Percentiles rank a stretch among this genome's conserved stretches.
Evolutionary conservation across 2,888 invertebrate species (phyloP).

Genomic region (Stenoptilia bipunctidactyla): DNA sequence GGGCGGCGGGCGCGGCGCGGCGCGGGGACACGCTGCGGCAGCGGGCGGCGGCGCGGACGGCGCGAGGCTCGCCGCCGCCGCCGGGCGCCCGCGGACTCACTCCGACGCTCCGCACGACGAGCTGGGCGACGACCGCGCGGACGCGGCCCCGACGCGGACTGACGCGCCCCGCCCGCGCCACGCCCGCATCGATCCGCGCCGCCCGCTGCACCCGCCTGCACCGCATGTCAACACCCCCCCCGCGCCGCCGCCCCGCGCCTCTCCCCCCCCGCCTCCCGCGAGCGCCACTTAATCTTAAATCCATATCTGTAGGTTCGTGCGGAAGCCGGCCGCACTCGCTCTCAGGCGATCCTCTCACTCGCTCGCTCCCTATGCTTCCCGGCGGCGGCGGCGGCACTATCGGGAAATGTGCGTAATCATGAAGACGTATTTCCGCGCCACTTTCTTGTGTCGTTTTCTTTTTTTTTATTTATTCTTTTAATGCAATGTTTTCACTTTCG

Average conservation of each 20-base stretch:
- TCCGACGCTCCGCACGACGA: conserved; percentile 57
- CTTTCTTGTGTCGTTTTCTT: too few relatives aligned
- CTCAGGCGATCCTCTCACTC: not conserved
- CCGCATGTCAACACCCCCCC: too few relatives aligned
- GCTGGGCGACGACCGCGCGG: conserved; percentile 63
- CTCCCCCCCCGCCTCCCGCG: conserved; percentile 16
- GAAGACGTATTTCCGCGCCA: too few relatives aligned
- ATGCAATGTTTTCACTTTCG: too few relatives aligned
- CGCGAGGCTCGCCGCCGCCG: conserved; percentile 67
- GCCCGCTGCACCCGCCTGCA: conserved; percentile 63
- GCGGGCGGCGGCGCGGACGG: conserved; percentile 69
- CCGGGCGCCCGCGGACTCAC: conserved; percentile 59
- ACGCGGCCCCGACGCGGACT: conserved; percentile 64
- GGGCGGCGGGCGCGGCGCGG: conserved; percentile 37
- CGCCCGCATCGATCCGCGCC: conserved; percentile 38
- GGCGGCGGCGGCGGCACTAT: too few relatives aligned
- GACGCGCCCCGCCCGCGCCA: conserved; percentile 35
- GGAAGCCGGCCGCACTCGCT: conserved; percentile 19
- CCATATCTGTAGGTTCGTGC: conserved; percentile 36
- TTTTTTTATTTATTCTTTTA: too few relatives aligned
- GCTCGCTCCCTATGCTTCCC: too few relatives aligned
- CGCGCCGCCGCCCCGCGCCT: conserved; percentile 45
- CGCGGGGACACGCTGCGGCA: conserved; percentile 61
- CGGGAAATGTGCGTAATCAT: too few relatives aligned
- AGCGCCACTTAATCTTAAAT: conserved; percentile 59